These are phyloP conservation scores for Mormyrops boulengeri DNA, from an alignment of 2,797 vertebrate genomes.

Conservation along the genomic window DNA sequence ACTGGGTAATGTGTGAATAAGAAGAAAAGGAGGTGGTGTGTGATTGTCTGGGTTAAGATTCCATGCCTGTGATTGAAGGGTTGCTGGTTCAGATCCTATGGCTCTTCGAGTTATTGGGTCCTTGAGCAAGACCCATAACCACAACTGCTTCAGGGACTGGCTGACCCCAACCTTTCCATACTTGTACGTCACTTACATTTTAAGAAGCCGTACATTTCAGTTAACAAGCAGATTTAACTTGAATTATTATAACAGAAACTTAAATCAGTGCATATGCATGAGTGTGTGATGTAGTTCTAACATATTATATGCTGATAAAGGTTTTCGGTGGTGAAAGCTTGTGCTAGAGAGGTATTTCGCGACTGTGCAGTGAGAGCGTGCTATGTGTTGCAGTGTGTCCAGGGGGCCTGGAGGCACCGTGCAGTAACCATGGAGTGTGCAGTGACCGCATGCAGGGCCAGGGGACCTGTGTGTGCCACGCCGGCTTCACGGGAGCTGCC, in stretches of 20 bases:
- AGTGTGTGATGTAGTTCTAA: not conserved
- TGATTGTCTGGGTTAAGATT: not conserved
- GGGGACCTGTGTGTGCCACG: slow-evolving; percentile 63
- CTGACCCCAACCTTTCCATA: not conserved
- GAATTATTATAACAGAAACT: not conserved
- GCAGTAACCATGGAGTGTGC: slow-evolving; percentile 66
- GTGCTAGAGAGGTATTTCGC: not conserved
- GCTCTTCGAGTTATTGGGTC: not conserved
- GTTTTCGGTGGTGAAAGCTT: not conserved
- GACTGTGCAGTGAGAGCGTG: not conserved
- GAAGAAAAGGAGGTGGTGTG: not conserved
- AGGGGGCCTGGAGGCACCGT: slow-evolving; percentile 74
- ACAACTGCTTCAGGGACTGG: not conserved
- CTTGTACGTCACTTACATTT: not conserved
- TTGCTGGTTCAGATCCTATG: not conserved
- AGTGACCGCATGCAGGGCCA: slow-evolving; percentile 58
- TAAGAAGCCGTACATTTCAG: not conserved
- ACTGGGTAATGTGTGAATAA: not conserved
- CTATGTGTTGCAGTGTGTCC: slow-evolving; percentile 69
- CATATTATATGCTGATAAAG: not conserved
- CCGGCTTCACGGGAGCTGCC: slow-evolving; percentile 68
- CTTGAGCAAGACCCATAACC: not conserved
- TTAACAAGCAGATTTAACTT: not conserved
- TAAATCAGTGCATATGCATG: not conserved
- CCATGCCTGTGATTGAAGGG: not conserved